Evolutionary conservation across 64 coral and sea anemone genomes (phyloP).

Genomic region (Montipora capricornis): DNA sequence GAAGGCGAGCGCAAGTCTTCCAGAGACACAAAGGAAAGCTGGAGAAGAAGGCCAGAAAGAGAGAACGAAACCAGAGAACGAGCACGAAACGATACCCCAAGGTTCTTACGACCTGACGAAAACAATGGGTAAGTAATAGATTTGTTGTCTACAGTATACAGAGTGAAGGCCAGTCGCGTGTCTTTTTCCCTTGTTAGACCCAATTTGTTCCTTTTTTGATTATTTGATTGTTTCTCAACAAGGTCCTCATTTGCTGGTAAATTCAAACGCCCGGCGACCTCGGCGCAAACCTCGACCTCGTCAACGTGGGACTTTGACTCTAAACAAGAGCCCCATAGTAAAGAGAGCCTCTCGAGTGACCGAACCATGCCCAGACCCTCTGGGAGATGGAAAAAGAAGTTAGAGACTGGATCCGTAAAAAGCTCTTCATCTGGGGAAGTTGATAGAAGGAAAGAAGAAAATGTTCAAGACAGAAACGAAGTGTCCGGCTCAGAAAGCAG

Average conservation of each 20-base stretch:
- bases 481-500: constrained; percentile 1
- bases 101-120: background rate
- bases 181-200: too few species aligned
- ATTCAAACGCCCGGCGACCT: constrained; percentile 16
- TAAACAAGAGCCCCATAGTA: background rate
- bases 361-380: constrained; percentile 24
- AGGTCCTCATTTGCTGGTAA: constrained; percentile 29
- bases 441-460: background rate
- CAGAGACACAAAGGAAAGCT: constrained; percentile 8
- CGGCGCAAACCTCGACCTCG: constrained; percentile 1
- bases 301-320: constrained; percentile 74
- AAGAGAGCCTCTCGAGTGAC: background rate
- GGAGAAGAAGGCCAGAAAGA: constrained; percentile 28
- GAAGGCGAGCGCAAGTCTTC: background rate
- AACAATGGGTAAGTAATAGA: background rate
- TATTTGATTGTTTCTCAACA: background rate
- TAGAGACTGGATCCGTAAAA: constrained; percentile 27
- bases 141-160: too few species aligned
- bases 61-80: background rate
- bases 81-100: background rate
- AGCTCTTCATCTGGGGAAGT: background rate
- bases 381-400: constrained; percentile 85
- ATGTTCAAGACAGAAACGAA: background rate
- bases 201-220: background rate
- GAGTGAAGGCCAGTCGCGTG: too few species aligned